These are phyloP conservation scores for Temnothorax rugatulus DNA, from an alignment of 2,888 invertebrate species.

Conservation along the genomic window DNA sequence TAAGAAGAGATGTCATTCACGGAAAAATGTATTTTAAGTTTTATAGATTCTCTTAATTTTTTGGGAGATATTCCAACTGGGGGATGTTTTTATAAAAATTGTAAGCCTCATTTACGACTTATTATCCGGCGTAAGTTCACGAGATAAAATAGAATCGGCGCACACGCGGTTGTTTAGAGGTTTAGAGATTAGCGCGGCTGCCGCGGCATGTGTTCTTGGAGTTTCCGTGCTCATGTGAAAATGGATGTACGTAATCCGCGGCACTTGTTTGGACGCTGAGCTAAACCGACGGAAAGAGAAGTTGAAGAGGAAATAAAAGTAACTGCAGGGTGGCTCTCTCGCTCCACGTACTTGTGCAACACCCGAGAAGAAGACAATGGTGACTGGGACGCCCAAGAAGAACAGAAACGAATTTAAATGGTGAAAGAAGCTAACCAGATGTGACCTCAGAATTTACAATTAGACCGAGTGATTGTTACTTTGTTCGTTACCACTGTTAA, in stretches of 20 bases:
- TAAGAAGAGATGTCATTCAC: not conserved
- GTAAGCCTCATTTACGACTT: slow-evolving; percentile 12
- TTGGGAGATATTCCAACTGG: not conserved
- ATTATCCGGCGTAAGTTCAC: not conserved
- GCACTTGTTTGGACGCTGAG: slow-evolving; percentile 32
- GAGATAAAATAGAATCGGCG: slow-evolving; percentile 10
- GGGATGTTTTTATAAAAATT: not conserved
- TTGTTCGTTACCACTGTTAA: slow-evolving; percentile 3
- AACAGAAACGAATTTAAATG: slow-evolving; percentile 6
- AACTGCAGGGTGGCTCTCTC: not conserved
- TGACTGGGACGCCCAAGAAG: not conserved
- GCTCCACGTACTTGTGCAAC: not conserved
- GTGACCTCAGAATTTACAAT: slow-evolving; percentile 22
- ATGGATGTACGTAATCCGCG: slow-evolving; percentile 41
- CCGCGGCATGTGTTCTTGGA: slow-evolving; percentile 29
- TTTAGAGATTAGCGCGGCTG: slow-evolving; percentile 29
- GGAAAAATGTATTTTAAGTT: not conserved
- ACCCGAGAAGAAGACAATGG: slow-evolving; percentile 21
- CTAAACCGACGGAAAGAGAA: slow-evolving; percentile 28
- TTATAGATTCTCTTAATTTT: not conserved
- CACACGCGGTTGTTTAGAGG: not conserved
- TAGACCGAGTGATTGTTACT: slow-evolving; percentile 14
- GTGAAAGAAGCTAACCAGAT: slow-evolving; percentile 14
- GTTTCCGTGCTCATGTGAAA: slow-evolving; percentile 26
- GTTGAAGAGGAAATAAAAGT: slow-evolving; percentile 23